Evolutionary conservation across 2,113 vertebrate genomes (phyloP), one percentile per base, ranked within the genome.

Genomic region (Hippocampus comes): DNA sequence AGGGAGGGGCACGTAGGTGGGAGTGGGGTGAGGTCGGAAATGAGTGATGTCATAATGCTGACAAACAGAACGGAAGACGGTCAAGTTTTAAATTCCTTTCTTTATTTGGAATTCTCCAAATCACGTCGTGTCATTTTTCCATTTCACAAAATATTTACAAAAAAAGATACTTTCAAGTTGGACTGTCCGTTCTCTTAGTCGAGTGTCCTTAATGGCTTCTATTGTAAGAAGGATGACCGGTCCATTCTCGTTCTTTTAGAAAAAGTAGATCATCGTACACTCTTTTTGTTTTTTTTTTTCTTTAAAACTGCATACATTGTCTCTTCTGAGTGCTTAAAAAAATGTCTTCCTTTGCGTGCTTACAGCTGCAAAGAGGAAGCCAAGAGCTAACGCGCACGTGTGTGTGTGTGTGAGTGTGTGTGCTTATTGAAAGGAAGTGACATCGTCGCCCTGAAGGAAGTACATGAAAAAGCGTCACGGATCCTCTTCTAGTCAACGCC

Each of bases 81-180:
- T 2, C 9, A 15, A 81, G 38, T 63, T 91, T 91, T 73, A 90
- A 89, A 88, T 85, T 18, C 74, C 17, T 92, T 18, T 76, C 25
- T 92, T 94, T 94, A 94, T 93, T 94, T 92, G 88, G 84, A 91
- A 91, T 87, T 86, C 78, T 82, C 89, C 90, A 91, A 92, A 91
- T 90, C 90, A 92, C 64, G 78, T 89, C 82, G 17, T 73, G 82
- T 82, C 84, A 86, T 82, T 89, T 87, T 89, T 91, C 84, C 89
- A 89, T 91, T 91, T 93, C 92, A 91, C 91, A 93, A 93, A 94
- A 93, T 93, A 94, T 94, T 93, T 94, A 93, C 93, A 93, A 93
- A 92, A 89, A 90, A 89, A 90, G 86, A 88, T 85, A 89, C 66
- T 88, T 87, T 89, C 79, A 80, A 81, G 77, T 83, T 64, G 56